Evolutionary conservation across 2,113 vertebrate genomes (phyloP).

Genomic region (Bambusicola thoracicus): DNA sequence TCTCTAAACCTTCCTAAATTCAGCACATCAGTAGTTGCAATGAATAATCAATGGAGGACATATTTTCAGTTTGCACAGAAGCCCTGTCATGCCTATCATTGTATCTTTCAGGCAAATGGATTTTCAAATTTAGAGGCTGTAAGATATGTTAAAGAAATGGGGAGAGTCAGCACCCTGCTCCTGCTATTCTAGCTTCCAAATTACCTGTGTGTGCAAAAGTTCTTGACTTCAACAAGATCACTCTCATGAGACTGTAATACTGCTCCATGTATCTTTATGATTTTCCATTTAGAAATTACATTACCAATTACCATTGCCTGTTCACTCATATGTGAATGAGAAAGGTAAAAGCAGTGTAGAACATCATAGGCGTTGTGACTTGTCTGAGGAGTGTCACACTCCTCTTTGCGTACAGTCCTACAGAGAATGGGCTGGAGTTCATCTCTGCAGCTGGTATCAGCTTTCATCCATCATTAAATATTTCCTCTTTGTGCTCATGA

Average conservation of each 20-base stretch:
- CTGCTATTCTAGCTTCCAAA: background rate
- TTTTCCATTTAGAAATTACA: background rate
- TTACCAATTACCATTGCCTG: background rate
- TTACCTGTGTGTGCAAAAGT: accelerated
- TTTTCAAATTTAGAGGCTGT: background rate
- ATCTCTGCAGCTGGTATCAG: background rate
- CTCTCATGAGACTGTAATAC: background rate
- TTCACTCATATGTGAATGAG: background rate
- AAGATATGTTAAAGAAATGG: background rate
- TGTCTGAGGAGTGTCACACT: background rate
- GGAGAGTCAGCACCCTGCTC: background rate
- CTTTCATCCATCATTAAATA: background rate
- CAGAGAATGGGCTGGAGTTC: background rate
- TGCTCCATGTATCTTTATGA: accelerated
- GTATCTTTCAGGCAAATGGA: background rate
- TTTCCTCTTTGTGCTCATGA: background rate
- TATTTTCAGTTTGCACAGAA: background rate
- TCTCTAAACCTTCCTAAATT: background rate
- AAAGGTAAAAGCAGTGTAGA: background rate
- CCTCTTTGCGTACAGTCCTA: accelerated
- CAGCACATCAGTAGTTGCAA: background rate
- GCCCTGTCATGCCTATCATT: background rate
- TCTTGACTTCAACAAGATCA: background rate
- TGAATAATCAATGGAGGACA: background rate
- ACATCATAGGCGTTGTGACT: accelerated